These are phyloP conservation scores for Phalangium opilio DNA, from an alignment of 2,888 invertebrate species.

Conservation along the genomic window DNA sequence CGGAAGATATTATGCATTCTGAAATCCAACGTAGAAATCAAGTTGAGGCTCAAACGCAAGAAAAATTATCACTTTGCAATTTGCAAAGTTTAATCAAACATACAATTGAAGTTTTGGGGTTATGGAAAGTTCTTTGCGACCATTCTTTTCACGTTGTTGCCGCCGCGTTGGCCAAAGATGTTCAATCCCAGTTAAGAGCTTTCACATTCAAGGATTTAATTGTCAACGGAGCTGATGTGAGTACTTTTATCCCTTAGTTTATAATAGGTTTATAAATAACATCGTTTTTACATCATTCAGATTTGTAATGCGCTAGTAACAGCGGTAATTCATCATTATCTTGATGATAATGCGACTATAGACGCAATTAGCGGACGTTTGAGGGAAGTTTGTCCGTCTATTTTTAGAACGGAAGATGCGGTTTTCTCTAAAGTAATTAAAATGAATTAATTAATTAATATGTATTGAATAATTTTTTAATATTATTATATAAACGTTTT, in stretches of 20 bases:
- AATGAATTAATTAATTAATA: no score
- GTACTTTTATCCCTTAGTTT: no score
- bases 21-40: no score
- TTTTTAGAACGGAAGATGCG: conserved; percentile 90
- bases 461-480: no score
- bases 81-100: conserved; percentile 23
- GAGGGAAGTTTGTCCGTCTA: conserved; percentile 75
- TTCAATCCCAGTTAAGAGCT: conserved; percentile 41
- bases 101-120: conserved; percentile 71
- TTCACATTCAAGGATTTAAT: conserved; percentile 55
- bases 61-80: conserved; percentile 25
- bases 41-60: conserved; percentile 27
- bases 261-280: no score
- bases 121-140: conserved; percentile 59
- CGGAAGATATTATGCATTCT: no score
- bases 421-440: conserved; percentile 69
- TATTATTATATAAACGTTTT: conserved; percentile 1
- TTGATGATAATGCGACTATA: conserved; percentile 87
- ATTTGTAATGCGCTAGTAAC: conserved; percentile 52
- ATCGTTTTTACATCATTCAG: no score
- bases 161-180: conserved; percentile 34
- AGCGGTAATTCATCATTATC: conserved; percentile 70
- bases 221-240: conserved; percentile 58
- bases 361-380: conserved; percentile 75
- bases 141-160: conserved; percentile 24